A percentile compares a stretch with the other conserved stretches of the same genome.
These are phyloP conservation scores for Apostichopus leukothele DNA, from an alignment of 53 echinoderm and acorn worm species.

Conservation along the genomic window DNA sequence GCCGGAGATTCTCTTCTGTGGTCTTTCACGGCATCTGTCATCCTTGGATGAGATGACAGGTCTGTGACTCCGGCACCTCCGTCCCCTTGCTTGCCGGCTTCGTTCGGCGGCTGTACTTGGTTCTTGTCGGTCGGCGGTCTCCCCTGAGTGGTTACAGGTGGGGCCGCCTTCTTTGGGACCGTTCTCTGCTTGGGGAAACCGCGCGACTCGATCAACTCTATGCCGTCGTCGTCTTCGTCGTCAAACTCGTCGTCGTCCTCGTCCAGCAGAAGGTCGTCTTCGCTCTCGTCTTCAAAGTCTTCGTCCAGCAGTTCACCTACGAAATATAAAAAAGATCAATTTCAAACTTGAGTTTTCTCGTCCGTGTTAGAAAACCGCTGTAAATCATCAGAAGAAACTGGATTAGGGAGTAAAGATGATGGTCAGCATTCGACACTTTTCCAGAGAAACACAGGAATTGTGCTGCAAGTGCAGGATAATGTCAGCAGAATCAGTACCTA, in stretches of 20 bases:
- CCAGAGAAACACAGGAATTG: too few species aligned
- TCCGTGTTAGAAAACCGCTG: background rate
- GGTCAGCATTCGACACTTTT: too few species aligned
- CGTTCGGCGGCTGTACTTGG: background rate
- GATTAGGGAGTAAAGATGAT: too few species aligned
- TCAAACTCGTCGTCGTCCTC: conserved; percentile 13
- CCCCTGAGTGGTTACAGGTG: background rate
- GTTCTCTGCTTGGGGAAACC: conserved; percentile 24
- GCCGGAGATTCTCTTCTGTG: background rate
- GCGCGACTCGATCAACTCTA: conserved; percentile 19
- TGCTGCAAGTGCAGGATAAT: too few species aligned
- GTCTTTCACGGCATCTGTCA: background rate
- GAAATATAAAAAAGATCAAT: background rate
- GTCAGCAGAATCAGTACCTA: too few species aligned
- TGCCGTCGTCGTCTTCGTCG: background rate
- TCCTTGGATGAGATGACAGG: background rate
- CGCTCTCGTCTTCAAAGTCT: conserved; percentile 33
- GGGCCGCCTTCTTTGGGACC: background rate
- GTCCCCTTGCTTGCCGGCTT: background rate
- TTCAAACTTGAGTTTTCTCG: background rate
- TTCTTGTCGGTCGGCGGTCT: background rate
- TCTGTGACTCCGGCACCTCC: background rate
- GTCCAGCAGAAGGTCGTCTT: conserved; percentile 19
- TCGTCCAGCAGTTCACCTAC: conserved; percentile 7
- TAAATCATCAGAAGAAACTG: background rate